Base-by-base conservation (phyloP, 2,888 invertebrate genomes). In the Amaurobius ferox region DNA sequence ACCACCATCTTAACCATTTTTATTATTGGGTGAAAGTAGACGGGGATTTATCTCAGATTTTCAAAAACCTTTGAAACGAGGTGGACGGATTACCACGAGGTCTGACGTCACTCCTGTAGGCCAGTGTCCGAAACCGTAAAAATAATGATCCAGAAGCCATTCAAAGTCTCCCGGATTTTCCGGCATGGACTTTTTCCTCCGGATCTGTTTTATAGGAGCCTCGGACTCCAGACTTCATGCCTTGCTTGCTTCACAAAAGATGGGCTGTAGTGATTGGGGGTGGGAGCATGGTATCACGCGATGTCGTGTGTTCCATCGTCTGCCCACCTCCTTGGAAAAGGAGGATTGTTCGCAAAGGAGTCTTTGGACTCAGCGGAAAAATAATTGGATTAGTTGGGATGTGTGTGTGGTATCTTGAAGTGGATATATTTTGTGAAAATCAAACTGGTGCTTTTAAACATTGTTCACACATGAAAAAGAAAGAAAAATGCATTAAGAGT, bases 131-230 rank as follows among this genome's bases (percentile, higher is more conserved):
- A 78, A 78, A 70, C 70, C 78, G 23, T 39, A 67, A 67, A 77
- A 77, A 77, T 67, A 67, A 61, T 62, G 61, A 70, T 35, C 61
- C 6, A 40, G 78, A 78, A 78, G 78, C 78, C 70, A n/a, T 64
- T 40, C 64, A 76, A 66, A 40, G 19, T 35, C 39, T 44, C 35
- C 13, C 28, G 61, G 61, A 40, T 19, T 32, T 67, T 67, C 16
- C 6, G 1, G 61, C 1, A 67, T 44, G 44, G 44, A 44, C 44
- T 11, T 35, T 35, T 44, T 44, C 44, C 16, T 44, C 44, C n/a
- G 44, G 44, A 44, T 44, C 6, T 16, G 16, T 44, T 44, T 44
- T 44, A 5, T 11, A 16, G 44, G 44, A 13, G 16, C 9, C 16
- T 2, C 16, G 44, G 44, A 16, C 6, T 2, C 9, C 44, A 6